Conservation (phyloP, 35 echinoderm and acorn worm species). For the Acanthaster planci region DNA sequence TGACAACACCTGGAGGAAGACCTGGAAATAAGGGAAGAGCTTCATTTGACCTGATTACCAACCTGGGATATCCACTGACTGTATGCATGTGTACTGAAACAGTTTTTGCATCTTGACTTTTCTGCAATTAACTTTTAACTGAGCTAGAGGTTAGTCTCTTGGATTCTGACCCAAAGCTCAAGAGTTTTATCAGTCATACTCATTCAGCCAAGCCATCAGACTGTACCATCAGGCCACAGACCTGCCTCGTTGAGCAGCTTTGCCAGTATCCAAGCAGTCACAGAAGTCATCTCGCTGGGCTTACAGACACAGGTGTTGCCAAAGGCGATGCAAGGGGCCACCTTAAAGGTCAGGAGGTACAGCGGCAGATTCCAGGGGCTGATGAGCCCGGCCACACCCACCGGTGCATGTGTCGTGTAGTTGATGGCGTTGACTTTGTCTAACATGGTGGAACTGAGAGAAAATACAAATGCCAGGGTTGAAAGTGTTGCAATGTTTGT, state of each 20-base stretch:
- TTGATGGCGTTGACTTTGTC: constrained; percentile 64
- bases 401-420: constrained; percentile 67
- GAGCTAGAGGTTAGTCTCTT: too few species aligned
- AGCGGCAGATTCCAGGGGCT: constrained; percentile 96
- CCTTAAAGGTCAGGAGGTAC: constrained; percentile 92
- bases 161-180: too few species aligned
- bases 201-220: too few species aligned
- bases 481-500: too few species aligned
- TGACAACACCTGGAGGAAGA: constrained; percentile 85
- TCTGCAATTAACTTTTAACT: too few species aligned
- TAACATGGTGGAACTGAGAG: constrained; percentile 66
- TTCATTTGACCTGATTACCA: neutral
- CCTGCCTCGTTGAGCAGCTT: constrained; percentile 83
- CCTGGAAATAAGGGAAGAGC: constrained; percentile 32
- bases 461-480: neutral
- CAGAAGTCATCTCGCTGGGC: constrained; percentile 98
- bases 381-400: constrained; percentile 93
- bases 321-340: constrained; percentile 88
- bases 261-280: constrained; percentile 82
- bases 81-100: neutral
- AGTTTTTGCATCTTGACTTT: too few species aligned
- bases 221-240: too few species aligned
- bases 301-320: constrained; percentile 98
- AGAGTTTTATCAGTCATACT: too few species aligned
- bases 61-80: neutral